Conservation (phyloP, 2,797 vertebrate species). For the Fratercula arctica region DNA sequence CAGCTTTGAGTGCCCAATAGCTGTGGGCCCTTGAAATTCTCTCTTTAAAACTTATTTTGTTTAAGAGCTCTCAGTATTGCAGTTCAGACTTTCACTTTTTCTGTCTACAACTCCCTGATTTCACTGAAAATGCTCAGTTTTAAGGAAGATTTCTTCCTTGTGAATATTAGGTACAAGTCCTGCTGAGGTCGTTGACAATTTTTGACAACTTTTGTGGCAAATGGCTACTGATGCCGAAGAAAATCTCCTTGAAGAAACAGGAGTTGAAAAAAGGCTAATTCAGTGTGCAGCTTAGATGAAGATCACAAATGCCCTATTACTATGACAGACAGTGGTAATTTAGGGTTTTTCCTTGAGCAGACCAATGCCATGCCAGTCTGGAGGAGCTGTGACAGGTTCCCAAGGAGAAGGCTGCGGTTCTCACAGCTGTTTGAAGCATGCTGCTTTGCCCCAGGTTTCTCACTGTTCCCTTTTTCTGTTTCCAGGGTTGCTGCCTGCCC, state of each 20-base stretch:
- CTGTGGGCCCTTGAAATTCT: neutral
- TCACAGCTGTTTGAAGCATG: neutral
- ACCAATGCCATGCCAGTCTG: neutral
- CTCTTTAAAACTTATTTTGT: neutral
- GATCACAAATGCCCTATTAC: neutral
- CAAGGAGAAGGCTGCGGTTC: neutral
- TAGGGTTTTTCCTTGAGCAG: neutral
- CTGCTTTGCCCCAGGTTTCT: neutral
- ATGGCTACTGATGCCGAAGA: neutral
- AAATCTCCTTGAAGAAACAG: neutral
- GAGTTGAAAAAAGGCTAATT: neutral
- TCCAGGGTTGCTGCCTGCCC: neutral
- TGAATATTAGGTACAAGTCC: neutral
- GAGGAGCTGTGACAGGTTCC: neutral
- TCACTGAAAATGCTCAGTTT: neutral
- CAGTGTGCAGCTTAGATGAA: neutral
- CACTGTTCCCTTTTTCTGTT: slow-evolving; percentile 25
- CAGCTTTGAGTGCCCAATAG: neutral
- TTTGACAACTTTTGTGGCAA: slow-evolving; percentile 16
- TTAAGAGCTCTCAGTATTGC: neutral
- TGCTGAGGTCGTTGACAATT: neutral
- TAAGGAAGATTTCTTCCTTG: neutral
- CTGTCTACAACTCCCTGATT: neutral
- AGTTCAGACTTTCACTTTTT: neutral
- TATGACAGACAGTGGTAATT: neutral